Base-by-base conservation (phyloP, 1,140 invertebrate genomes). In the Diachasmimorpha longicaudata region DNA sequence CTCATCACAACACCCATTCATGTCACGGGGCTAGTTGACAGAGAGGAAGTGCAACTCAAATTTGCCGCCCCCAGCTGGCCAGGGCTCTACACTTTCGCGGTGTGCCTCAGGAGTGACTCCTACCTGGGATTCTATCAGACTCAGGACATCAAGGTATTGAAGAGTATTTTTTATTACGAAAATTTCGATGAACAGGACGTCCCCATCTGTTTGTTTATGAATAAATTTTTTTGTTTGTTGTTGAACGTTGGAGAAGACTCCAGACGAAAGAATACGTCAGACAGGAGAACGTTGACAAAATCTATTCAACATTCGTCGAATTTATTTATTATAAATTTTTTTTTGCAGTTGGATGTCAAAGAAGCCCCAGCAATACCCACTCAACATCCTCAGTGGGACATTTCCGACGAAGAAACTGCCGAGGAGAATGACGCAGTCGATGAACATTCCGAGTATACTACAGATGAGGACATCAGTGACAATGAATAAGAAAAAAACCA, bases 341-440 rank as follows among this genome's bases (percentile, higher is more conserved):
- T 85, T 77, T 85, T 86, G 31, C 78, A 94, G 94, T 89, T 99
- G 87, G 97, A 99, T 87, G 97, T 99, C 37, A 96, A 98, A 87
- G 96, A 98, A 90, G 97, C 96, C 14, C 95, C 96, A 77, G 95
- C 94, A 81, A 91, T 97, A 80, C 94, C 95, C 44, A 94, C 94
- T 44, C 96, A 97, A 83, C 96, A 98, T 91, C 96, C 97, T 11
- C 97, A 98, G 88, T 99, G 97, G 97, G 96, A 98, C 79, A 95
- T 97, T 80, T 96, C 95, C 67, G 96, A 98, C 82, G 96, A 97
- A 74, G 97, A 98, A 84, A 95, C 96, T 71, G 96, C 97, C 46
- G 93, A 93, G 72, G 93, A 94, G 78, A 91, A 93, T 16, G 91
- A 93, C 76, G 91, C 92, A 76, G 91, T 91, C 77, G 91, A 90